Percentiles rank a stretch among this genome's conserved stretches.
Conservation (phyloP, 2,113 vertebrate species). For the Choloepus hoffmanni region DNA sequence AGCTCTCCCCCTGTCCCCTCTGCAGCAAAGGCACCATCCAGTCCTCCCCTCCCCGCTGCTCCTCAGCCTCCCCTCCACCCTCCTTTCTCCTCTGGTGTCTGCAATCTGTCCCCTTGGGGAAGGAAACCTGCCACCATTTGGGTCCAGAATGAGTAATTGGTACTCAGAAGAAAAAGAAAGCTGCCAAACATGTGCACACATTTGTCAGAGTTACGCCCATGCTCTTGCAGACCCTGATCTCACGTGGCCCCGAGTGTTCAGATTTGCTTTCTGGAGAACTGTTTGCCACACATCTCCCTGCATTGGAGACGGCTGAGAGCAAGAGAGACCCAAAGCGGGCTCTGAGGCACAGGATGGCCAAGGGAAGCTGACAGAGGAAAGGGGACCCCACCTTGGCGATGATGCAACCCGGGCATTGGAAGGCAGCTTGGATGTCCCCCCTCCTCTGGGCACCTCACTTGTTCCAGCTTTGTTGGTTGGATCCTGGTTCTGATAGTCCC, state of each 20-base stretch:
- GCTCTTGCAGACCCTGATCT: neutral
- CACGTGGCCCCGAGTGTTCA: rapidly evolving
- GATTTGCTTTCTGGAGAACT: neutral
- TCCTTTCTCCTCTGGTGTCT: neutral
- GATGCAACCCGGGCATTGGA: neutral
- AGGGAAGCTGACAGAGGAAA: neutral
- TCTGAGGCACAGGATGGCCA: neutral
- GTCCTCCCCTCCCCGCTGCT: neutral
- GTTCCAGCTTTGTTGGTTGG: neutral
- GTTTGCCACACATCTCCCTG: neutral
- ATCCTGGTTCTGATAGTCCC: neutral
- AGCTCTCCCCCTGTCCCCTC: rapidly evolving
- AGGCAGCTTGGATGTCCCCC: neutral
- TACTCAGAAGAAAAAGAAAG: slow-evolving; percentile 52
- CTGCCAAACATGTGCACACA: neutral
- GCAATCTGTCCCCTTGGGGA: slow-evolving; percentile 15
- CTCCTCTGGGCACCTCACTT: neutral
- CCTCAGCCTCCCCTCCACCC: neutral
- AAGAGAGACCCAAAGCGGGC: neutral
- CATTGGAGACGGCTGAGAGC: neutral
- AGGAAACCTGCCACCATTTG: slow-evolving; percentile 41
- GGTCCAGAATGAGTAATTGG: slow-evolving; percentile 29
- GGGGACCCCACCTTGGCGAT: rapidly evolving
- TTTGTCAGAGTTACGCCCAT: neutral
- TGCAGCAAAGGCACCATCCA: neutral